Conservation (phyloP, 2,888 invertebrate genomes). For the Galerucella calmariensis region DNA sequence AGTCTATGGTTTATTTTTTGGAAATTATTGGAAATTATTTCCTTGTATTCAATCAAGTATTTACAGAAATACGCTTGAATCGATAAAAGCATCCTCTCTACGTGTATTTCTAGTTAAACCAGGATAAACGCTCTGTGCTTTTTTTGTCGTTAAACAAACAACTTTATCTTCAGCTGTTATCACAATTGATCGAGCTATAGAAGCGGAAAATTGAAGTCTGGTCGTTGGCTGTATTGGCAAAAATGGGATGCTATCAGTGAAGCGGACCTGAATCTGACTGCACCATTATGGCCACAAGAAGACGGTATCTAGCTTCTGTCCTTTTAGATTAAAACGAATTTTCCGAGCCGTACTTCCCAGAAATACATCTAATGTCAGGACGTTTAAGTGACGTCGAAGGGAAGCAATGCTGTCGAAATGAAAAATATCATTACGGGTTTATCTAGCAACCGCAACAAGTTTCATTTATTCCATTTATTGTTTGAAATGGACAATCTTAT, state of each 20-base stretch:
- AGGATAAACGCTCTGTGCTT: background rate
- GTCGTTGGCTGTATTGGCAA: background rate
- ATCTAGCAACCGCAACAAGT: background rate
- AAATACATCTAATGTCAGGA: conserved; percentile 18
- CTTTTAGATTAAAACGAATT: conserved; percentile 51
- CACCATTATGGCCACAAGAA: conserved; percentile 45
- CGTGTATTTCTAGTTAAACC: background rate
- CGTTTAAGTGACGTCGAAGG: conserved; percentile 16
- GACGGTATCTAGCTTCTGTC: conserved; percentile 48
- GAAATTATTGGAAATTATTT: no score
- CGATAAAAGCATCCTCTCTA: background rate
- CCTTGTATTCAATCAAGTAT: no score
- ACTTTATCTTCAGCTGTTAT: conserved; percentile 19
- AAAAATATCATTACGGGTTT: background rate
- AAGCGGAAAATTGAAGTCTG: conserved; percentile 22
- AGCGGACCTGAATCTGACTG: conserved; percentile 47
- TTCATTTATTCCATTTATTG: background rate
- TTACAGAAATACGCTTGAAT: no score
- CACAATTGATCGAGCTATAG: conserved; percentile 14
- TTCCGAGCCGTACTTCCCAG: conserved; percentile 23
- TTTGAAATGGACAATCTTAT: no score
- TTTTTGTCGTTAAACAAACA: background rate
- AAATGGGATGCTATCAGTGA: conserved; percentile 18
- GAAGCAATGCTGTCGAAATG: background rate
- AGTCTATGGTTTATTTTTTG: no score